These are phyloP conservation scores for Phoenicopterus ruber DNA, from an alignment of 2,113 vertebrate genomes.

Conservation along the genomic window DNA sequence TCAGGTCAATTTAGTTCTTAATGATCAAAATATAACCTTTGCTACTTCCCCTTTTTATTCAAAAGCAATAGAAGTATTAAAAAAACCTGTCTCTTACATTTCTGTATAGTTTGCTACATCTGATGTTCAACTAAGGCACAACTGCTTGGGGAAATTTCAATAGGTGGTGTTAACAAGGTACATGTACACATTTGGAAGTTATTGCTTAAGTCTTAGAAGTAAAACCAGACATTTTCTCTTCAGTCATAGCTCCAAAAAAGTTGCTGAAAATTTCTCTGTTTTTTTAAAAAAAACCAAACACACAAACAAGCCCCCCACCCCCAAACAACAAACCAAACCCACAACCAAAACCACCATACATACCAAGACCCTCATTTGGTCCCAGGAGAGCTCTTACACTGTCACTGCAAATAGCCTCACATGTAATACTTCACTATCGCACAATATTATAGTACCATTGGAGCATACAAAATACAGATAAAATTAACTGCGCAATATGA, in stretches of 20 bases:
- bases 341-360: too few species aligned
- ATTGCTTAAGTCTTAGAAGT: neutral
- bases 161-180: neutral
- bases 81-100: neutral
- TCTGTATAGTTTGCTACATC: neutral
- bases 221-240: neutral
- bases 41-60: neutral
- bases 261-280: neutral
- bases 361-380: neutral
- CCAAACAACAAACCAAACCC: neutral
- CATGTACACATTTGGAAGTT: neutral
- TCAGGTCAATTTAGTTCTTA: constrained; percentile 53
- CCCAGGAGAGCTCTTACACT: neutral
- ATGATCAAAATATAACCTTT: constrained; percentile 35
- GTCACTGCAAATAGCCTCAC: neutral
- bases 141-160: neutral
- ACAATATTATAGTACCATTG: neutral
- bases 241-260: neutral
- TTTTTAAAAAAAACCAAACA: neutral
- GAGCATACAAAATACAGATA: neutral
- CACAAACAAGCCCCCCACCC: too few species aligned
- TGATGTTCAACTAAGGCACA: neutral
- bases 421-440: neutral
- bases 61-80: constrained; percentile 19
- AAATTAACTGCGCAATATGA: neutral